Conservation (phyloP, 2,888 invertebrate species). For the Cephus pulcher region DNA sequence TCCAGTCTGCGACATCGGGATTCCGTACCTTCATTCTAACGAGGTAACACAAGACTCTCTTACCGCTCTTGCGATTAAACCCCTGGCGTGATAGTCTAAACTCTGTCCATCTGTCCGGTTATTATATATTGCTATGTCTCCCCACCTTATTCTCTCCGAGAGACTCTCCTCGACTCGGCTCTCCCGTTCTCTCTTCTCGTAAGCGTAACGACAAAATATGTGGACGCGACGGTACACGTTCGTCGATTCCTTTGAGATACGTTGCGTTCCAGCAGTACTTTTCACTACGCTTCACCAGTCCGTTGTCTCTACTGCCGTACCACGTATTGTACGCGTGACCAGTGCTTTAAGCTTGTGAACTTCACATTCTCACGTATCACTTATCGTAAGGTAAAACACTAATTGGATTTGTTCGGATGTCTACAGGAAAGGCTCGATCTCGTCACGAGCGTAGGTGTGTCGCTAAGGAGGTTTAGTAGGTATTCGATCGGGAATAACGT, state of each 20-base stretch:
- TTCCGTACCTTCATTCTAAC: constrained; percentile 14
- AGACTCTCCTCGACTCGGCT: constrained; percentile 14
- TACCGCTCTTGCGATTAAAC: background rate
- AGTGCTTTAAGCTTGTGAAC: background rate
- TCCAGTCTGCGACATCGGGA: constrained; percentile 17
- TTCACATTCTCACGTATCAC: background rate
- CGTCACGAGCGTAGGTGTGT: background rate
- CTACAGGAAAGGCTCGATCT: background rate
- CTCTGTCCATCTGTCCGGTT: background rate
- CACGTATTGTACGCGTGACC: background rate
- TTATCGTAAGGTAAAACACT: background rate
- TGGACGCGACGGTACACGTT: background rate
- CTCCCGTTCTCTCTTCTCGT: constrained; percentile 5
- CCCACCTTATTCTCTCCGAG: background rate
- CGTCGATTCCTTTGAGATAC: background rate
- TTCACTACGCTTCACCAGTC: background rate
- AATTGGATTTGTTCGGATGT: background rate
- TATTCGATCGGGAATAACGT: background rate
- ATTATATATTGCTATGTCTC: background rate
- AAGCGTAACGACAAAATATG: background rate
- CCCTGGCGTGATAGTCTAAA: background rate
- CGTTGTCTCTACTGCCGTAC: background rate
- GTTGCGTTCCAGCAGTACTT: background rate
- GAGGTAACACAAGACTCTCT: constrained; percentile 12
- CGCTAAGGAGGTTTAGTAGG: background rate